Evolutionary conservation across 37 sponge, comb jelly and placozoan genomes (phyloP), one percentile per base, ranked within the genome.

Genomic region (Crambe crambe): DNA sequence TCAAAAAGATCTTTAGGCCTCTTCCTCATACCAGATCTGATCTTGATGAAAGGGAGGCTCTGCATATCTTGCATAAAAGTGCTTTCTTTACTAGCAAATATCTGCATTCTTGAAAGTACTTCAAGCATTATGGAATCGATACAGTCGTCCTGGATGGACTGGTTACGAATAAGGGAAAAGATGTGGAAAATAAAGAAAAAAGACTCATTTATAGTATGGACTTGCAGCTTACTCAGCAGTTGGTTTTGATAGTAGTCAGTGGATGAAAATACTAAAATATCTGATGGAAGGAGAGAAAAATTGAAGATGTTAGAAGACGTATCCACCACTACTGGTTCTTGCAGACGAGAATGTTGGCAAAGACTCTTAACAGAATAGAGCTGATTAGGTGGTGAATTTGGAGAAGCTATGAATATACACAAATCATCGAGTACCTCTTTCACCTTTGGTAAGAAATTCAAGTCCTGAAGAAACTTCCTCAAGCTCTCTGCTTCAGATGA

Each of bases 81-180:
- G 27, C n/a, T 23, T 9, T 23, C 65, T 26, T 63, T 26, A 39
- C n/a, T n/a, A n/a, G n/a, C n/a, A n/a, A n/a, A n/a, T n/a, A n/a
- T n/a, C n/a, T n/a, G n/a, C n/a, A n/a, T 36, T 18, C 70, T 36
- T 15, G 37, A 5, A 8, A 82, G 59, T 30, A 82, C 47, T 2
- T 82, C 74, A 64, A 10, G 36, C 84, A 83, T 83, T 25, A 83
- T 9, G 20, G 27, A 25, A 27, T 83, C 74, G 22, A 65, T 0
- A 41, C 12, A 21, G 10, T 56, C 15, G 17, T 68, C 61, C n/a
- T 42, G 36, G 29, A 70, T 39, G 21, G 40, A 23, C 27, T 51
- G 25, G 27, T 29, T n/a, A 17, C 54, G 35, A 56, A 83, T 75
- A 37, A 56, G 39, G 8, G 84, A 68, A 51, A 83, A 56, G 69